These are phyloP conservation scores for Saccostrea glomerata DNA, from an alignment of 1,140 invertebrate genomes.

Conservation along the genomic window DNA sequence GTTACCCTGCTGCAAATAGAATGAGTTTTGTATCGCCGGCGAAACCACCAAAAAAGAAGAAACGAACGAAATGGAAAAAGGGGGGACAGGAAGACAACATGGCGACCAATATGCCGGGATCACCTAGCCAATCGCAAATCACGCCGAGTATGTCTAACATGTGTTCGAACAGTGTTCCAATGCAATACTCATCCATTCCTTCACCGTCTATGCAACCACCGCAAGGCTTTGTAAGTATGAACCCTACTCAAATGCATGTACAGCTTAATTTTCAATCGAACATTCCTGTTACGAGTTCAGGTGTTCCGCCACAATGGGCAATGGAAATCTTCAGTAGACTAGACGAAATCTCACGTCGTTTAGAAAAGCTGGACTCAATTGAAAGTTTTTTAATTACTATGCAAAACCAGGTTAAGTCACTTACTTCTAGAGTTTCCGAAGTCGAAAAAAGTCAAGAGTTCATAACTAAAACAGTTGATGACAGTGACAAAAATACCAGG, in stretches of 20 bases:
- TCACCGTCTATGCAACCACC: not conserved
- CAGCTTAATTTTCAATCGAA: not conserved
- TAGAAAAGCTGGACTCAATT: not conserved
- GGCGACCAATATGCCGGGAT: too few species aligned
- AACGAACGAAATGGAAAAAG: too few species aligned
- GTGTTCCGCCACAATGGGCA: not conserved
- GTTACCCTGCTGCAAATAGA: too few species aligned
- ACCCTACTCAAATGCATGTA: not conserved
- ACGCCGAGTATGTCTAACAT: too few species aligned
- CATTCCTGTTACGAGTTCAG: not conserved
- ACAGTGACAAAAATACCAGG: not conserved
- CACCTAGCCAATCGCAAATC: too few species aligned
- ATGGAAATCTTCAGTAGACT: not conserved
- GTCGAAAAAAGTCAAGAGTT: slow-evolving; percentile 33
- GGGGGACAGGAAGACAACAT: too few species aligned
- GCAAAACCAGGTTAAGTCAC: too few species aligned
- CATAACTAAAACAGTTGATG: slow-evolving; percentile 22
- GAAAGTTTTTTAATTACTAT: too few species aligned
- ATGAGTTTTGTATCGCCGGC: not conserved
- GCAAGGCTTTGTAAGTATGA: not conserved
- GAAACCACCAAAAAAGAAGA: too few species aligned
- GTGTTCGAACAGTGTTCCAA: too few species aligned
- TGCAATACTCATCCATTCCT: too few species aligned
- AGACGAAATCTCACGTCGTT: not conserved
- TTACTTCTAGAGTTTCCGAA: not conserved